These are phyloP conservation scores for Drosophila putrida DNA, from an alignment of 2,888 invertebrate species.

Conservation along the genomic window DNA sequence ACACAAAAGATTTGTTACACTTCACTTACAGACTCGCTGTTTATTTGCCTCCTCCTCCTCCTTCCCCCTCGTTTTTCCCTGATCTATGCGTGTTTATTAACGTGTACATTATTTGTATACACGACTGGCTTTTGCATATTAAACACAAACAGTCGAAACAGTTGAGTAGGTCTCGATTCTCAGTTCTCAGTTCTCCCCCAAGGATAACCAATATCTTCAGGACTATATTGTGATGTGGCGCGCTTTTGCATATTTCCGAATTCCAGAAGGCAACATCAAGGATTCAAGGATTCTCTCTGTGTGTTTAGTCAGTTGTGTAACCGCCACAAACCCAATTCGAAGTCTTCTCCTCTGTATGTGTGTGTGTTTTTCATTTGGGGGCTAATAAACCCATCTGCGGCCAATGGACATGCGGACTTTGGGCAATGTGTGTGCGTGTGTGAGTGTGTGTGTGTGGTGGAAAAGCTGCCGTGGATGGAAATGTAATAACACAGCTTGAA, in stretches of 20 bases:
- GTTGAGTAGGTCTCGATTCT: not conserved
- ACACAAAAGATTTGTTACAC: constrained; percentile 56
- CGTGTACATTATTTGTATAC: constrained; percentile 62
- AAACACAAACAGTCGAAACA: constrained; percentile 24
- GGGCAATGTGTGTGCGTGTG: not conserved
- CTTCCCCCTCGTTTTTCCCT: not conserved
- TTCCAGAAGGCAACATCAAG: constrained; percentile 6
- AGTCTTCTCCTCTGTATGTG: not conserved
- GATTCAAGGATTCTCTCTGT: constrained; percentile 28
- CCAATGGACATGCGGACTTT: constrained; percentile 7
- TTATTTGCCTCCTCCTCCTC: constrained; percentile 4
- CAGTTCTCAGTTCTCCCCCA: not conserved
- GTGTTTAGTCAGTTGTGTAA: constrained; percentile 41
- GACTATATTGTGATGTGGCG: constrained; percentile 17
- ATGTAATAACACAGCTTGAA: constrained; percentile 43
- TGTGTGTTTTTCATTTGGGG: not conserved
- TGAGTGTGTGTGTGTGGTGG: not conserved
- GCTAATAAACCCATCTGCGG: constrained; percentile 21
- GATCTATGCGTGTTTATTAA: constrained; percentile 58
- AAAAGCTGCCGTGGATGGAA: constrained; percentile 21
- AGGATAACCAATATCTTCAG: constrained; percentile 27
- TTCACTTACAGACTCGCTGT: constrained; percentile 23
- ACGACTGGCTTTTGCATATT: constrained; percentile 63
- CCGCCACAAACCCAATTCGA: constrained; percentile 1
- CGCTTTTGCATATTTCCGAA: constrained; percentile 48